phyloP scores from a whole-genome alignment of 1,140 invertebrate genomes.

The Meloidogyne exigua region DNA sequence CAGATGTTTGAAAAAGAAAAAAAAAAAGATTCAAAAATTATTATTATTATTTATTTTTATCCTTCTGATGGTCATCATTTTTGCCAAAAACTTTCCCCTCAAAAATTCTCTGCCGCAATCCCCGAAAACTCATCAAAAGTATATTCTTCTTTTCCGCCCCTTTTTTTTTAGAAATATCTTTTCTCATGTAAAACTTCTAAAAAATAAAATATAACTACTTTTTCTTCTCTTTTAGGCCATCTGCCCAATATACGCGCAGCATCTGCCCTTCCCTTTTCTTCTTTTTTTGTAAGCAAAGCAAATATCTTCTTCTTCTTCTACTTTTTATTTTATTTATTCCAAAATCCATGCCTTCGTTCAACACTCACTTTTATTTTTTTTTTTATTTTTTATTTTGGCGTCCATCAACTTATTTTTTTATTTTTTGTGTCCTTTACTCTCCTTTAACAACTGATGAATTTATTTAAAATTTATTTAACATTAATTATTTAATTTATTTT shows the following conservation, averaged over 20 bases:
- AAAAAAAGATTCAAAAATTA: neutral
- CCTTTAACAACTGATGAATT: too few relatives aligned
- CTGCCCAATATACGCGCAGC: constrained; percentile 1
- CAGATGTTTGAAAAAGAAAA: neutral
- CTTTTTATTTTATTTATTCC: neutral
- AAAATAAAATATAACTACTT: neutral
- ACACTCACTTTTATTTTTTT: neutral
- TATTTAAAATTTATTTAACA: neutral
- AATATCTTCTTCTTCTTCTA: neutral
- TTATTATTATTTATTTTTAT: neutral
- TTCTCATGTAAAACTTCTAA: too few relatives aligned
- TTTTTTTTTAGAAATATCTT: neutral
- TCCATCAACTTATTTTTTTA: neutral
- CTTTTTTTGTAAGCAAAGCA: neutral
- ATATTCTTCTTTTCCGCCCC: neutral
- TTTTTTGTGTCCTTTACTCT: neutral
- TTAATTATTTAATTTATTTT: neutral
- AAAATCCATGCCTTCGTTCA: constrained; percentile 4
- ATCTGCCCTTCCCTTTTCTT: neutral
- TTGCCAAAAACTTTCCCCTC: neutral
- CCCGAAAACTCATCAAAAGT: neutral
- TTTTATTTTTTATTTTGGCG: neutral
- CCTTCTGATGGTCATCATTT: neutral
- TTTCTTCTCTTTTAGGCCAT: neutral
- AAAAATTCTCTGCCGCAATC: neutral